Percentiles rank a stretch among this genome's conserved stretches.
Evolutionary conservation across 2,797 vertebrate species (phyloP).

Genomic region (Tolypeutes matacus): DNA sequence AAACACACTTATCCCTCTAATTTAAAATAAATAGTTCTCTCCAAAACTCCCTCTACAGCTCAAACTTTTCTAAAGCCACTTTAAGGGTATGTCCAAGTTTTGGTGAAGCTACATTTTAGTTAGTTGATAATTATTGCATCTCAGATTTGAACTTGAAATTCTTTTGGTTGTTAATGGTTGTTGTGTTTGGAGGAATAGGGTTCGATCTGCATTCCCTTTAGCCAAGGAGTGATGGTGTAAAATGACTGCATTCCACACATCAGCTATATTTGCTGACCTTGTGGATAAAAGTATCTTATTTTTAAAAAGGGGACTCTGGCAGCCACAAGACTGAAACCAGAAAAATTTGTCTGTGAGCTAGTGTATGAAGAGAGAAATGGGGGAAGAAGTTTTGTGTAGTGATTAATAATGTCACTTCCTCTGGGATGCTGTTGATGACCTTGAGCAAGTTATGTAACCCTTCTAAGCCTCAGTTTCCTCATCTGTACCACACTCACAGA

Average conservation of each 20-base stretch:
- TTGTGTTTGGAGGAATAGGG: not conserved
- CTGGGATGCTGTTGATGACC: not conserved
- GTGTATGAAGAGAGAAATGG: not conserved
- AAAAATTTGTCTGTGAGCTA: not conserved
- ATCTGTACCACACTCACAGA: not conserved
- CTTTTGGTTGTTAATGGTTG: not conserved
- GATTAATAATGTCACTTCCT: not conserved
- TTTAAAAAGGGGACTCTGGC: slow-evolving; percentile 38
- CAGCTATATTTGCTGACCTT: slow-evolving; percentile 24
- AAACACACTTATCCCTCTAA: not conserved
- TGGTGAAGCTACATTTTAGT: not conserved
- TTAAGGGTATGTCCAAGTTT: not conserved
- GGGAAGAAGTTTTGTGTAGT: not conserved
- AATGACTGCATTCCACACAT: not conserved
- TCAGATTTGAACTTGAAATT: slow-evolving; percentile 30
- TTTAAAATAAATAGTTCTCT: not conserved
- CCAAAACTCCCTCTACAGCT: not conserved
- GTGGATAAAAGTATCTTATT: slow-evolving; percentile 15
- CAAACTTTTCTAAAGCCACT: not conserved
- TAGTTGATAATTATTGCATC: not conserved
- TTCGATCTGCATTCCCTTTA: not conserved
- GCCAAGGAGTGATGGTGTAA: not conserved
- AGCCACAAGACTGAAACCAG: not conserved
- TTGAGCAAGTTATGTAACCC: not conserved
- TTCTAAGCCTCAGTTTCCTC: not conserved